A percentile compares a stretch with the other conserved stretches of the same genome.
Conservation (phyloP, 2,797 vertebrate species). For the Amphiprion clarkii region DNA sequence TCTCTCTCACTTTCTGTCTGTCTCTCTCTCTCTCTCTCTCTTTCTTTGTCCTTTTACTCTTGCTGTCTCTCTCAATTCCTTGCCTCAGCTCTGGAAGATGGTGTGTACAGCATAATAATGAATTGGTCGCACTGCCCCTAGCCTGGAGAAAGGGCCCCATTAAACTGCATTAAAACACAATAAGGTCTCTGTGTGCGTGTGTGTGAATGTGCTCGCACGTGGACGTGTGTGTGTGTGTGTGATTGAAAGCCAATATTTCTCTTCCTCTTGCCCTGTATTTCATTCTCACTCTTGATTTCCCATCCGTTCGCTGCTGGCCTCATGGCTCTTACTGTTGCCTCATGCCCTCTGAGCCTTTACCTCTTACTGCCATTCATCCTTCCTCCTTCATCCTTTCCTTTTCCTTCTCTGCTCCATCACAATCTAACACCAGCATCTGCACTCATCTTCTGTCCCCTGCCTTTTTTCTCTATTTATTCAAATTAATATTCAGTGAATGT, state of each 20-base stretch:
- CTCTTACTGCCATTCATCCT: conserved; percentile 43
- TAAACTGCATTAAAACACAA: conserved; percentile 87
- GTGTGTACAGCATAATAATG: conserved; percentile 81
- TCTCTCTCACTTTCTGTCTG: conserved; percentile 7
- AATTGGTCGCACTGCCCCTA: conserved; percentile 72
- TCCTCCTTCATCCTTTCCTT: conserved; percentile 23
- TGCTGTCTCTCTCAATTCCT: conserved; percentile 54
- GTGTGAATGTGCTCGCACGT: neutral
- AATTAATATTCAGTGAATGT: conserved; percentile 49
- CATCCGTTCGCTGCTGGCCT: conserved; percentile 55
- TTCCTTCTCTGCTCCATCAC: conserved; percentile 22
- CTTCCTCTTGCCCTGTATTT: conserved; percentile 59
- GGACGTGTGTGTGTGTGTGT: conserved; percentile 11
- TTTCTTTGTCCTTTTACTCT: conserved; percentile 26
- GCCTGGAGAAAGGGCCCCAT: conserved; percentile 77
- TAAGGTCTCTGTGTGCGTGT: conserved; percentile 71
- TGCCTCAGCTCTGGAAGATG: conserved; percentile 67
- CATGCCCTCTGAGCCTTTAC: conserved; percentile 23
- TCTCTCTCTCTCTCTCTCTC: conserved; percentile 3
- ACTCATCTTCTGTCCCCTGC: conserved; percentile 6
- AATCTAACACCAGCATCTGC: conserved; percentile 8
- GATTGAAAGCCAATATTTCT: conserved; percentile 69
- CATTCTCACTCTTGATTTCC: conserved; percentile 66
- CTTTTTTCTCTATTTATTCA: conserved; percentile 25
- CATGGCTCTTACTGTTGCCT: conserved; percentile 45